phyloP scores from a whole-genome alignment of 2,113 vertebrate genomes.

The Oostethus manadensis region DNA sequence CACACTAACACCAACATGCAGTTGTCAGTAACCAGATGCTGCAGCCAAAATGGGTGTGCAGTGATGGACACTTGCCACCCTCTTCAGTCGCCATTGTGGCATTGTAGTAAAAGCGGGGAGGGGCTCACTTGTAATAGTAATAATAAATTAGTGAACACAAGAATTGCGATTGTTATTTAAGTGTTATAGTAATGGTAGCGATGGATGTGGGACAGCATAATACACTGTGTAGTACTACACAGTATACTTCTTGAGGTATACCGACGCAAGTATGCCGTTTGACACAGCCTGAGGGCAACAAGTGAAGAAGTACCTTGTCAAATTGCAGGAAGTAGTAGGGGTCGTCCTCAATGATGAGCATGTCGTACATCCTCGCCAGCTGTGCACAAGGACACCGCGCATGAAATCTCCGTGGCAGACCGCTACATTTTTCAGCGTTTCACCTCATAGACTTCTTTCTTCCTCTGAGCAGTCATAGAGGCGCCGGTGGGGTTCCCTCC shows the following conservation, averaged over 20 bases:
- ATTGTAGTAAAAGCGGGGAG: too few species aligned
- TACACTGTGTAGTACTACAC: neutral
- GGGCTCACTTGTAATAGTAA: too few species aligned
- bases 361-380: conserved; percentile 87
- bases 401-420: neutral
- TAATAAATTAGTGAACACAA: too few species aligned
- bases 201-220: neutral
- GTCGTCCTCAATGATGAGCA: conserved; percentile 96
- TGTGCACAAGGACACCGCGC: conserved; percentile 34
- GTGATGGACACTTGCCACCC: too few species aligned
- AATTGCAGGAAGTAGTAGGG: conserved; percentile 97
- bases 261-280: too few species aligned
- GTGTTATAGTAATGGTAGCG: too few species aligned
- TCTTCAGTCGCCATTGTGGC: too few species aligned
- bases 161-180: too few species aligned
- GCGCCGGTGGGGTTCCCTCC: conserved; percentile 90
- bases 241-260: too few species aligned
- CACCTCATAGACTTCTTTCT: conserved; percentile 85
- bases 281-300: neutral
- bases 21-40: too few species aligned
- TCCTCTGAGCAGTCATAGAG: conserved; percentile 80
- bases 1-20: too few species aligned
- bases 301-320: conserved; percentile 76
- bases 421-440: neutral
- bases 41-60: too few species aligned